These are phyloP conservation scores for Calycopis cecrops DNA, from an alignment of 1,140 invertebrate genomes.

Conservation along the genomic window DNA sequence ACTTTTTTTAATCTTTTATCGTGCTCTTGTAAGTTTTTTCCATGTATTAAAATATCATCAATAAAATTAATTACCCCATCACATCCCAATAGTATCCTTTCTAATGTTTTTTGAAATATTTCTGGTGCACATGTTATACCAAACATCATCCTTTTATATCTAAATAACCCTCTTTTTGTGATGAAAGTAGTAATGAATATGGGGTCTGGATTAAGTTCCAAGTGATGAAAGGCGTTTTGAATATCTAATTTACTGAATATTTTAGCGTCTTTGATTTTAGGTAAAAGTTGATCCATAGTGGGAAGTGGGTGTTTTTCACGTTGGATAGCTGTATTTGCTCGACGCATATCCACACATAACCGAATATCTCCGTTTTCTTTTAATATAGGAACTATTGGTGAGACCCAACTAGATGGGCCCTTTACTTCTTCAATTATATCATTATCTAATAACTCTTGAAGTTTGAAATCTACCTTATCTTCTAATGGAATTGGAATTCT, in stretches of 20 bases:
- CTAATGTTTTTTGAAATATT: constrained; percentile 32
- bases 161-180: constrained; percentile 27
- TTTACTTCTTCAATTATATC: constrained; percentile 32
- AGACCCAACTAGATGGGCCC: constrained; percentile 38
- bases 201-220: constrained; percentile 17
- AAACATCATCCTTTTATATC: constrained; percentile 29
- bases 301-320: constrained; percentile 37
- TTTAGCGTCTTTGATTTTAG: constrained; percentile 29
- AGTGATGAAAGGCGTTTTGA: constrained; percentile 35
- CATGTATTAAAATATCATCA: constrained; percentile 14
- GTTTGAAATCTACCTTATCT: constrained; percentile 20
- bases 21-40: neutral
- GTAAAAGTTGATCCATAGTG: constrained; percentile 30
- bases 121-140: constrained; percentile 29
- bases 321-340: constrained; percentile 32
- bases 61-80: constrained; percentile 19
- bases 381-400: constrained; percentile 32
- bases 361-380: constrained; percentile 33
- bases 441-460: constrained; percentile 7
- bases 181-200: constrained; percentile 36
- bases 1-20: constrained; percentile 1
- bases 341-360: constrained; percentile 39
- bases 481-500: constrained; percentile 23
- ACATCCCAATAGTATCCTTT: constrained; percentile 22
- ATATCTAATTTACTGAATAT: constrained; percentile 37